Percentiles rank a stretch among this genome's conserved stretches.
These are phyloP conservation scores for Odontomachus brunneus DNA, from an alignment of 1,140 invertebrate genomes.

Conservation along the genomic window DNA sequence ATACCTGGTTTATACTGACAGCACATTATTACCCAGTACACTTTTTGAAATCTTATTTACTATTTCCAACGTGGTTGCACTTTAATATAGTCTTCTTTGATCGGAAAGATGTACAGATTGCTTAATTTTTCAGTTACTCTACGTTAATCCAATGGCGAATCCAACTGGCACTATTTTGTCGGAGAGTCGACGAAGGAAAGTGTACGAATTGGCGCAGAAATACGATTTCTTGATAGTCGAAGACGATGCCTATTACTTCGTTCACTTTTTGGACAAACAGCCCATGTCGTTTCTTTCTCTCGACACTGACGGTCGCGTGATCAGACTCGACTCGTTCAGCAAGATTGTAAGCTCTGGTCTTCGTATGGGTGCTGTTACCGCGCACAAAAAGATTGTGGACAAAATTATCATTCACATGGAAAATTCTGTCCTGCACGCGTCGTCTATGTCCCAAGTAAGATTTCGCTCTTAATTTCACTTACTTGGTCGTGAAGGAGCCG, in stretches of 20 bases:
- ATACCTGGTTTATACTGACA: no score
- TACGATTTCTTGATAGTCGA: conserved; percentile 89
- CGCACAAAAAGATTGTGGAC: conserved; percentile 82
- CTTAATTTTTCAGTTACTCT: conserved; percentile 83
- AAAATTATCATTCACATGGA: conserved; percentile 85
- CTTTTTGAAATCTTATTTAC: not conserved
- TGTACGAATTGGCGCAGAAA: conserved; percentile 87
- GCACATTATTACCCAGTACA: no score
- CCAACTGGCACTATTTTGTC: conserved; percentile 86
- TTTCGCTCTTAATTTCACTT: not conserved
- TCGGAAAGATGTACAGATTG: not conserved
- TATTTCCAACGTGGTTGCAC: not conserved
- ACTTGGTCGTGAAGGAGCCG: not conserved
- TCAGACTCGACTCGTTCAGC: conserved; percentile 89
- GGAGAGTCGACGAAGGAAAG: conserved; percentile 84
- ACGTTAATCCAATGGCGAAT: conserved; percentile 88
- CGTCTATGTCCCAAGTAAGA: conserved; percentile 87
- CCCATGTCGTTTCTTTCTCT: conserved; percentile 87
- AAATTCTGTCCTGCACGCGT: conserved; percentile 86
- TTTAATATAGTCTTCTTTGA: conserved; percentile 5
- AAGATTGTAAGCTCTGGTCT: conserved; percentile 87
- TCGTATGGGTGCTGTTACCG: conserved; percentile 86
- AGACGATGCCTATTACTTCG: conserved; percentile 89
- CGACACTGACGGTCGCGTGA: conserved; percentile 88
- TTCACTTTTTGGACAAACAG: conserved; percentile 86